A percentile compares a stretch with the other conserved stretches of the same genome.
phyloP scores from a whole-genome alignment of 2,797 vertebrate genomes.

The Helarctos malayanus region DNA sequence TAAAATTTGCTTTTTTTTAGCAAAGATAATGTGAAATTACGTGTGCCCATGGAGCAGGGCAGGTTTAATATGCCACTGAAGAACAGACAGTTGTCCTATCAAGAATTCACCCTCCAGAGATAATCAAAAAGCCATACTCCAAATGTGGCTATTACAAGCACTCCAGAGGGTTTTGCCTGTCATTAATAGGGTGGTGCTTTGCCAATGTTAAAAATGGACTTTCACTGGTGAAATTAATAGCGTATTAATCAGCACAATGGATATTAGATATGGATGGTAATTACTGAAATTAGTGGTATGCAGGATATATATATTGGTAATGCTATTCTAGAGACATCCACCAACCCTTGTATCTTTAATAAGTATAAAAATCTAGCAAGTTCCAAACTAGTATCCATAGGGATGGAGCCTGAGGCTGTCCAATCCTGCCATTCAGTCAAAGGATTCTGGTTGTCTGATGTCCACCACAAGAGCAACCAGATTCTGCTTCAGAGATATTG shows the following conservation, averaged over 20 bases:
- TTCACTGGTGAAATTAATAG: neutral
- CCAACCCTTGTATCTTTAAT: neutral
- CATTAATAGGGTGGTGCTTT: neutral
- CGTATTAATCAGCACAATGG: constrained; percentile 37
- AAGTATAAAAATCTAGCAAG: constrained; percentile 25
- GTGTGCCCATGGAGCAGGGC: neutral
- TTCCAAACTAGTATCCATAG: neutral
- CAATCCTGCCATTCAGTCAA: neutral
- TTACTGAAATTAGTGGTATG: neutral
- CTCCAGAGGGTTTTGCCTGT: neutral
- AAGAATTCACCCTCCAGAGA: neutral
- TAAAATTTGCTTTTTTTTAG: constrained; percentile 8
- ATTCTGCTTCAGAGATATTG: constrained; percentile 10
- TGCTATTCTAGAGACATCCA: neutral
- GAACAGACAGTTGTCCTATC: neutral
- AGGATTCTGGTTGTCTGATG: neutral
- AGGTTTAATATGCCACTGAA: neutral
- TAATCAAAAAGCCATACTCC: constrained; percentile 29
- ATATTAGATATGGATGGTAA: neutral
- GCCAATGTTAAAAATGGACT: neutral
- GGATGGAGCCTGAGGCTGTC: neutral
- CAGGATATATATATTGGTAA: neutral
- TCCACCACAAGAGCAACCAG: neutral
- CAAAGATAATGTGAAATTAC: neutral
- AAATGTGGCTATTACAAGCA: neutral